These are phyloP conservation scores for Diadegma fenestrale DNA, from an alignment of 2,888 invertebrate species.

Conservation along the genomic window DNA sequence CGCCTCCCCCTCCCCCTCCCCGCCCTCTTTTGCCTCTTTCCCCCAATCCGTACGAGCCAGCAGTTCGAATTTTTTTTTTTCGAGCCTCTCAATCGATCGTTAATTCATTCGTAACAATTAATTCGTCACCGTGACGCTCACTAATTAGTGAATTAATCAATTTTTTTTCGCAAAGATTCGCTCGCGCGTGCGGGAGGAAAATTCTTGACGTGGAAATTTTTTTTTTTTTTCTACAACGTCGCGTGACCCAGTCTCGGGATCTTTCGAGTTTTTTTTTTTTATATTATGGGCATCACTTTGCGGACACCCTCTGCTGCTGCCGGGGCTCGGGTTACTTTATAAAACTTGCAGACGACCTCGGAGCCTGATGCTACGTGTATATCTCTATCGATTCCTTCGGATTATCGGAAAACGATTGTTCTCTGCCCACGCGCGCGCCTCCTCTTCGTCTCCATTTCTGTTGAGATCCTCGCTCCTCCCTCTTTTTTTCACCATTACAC, in stretches of 20 bases:
- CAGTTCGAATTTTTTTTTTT: too few species aligned
- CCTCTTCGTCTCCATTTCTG: conserved; percentile 31
- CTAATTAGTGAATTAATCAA: too few species aligned
- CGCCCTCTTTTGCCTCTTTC: neutral
- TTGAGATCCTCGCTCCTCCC: conserved; percentile 39
- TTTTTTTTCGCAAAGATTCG: neutral
- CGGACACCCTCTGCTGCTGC: neutral
- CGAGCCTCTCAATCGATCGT: neutral
- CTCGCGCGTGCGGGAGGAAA: neutral
- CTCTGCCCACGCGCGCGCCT: conserved; percentile 31
- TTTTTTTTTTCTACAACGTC: neutral
- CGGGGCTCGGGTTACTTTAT: conserved; percentile 8
- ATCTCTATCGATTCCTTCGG: conserved; percentile 60
- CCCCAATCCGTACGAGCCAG: neutral
- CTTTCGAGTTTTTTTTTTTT: neutral
- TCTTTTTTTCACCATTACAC: conserved; percentile 12
- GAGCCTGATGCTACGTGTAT: conserved; percentile 11
- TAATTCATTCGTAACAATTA: neutral
- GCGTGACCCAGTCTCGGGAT: neutral
- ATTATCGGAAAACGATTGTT: conserved; percentile 70
- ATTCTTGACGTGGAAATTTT: neutral
- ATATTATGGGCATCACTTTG: neutral
- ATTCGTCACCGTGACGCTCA: too few species aligned
- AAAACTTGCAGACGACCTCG: conserved; percentile 26
- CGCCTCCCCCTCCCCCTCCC: neutral